These are phyloP conservation scores for Spea multiplicata DNA, from an alignment of 2,113 vertebrate genomes.

Conservation along the genomic window DNA sequence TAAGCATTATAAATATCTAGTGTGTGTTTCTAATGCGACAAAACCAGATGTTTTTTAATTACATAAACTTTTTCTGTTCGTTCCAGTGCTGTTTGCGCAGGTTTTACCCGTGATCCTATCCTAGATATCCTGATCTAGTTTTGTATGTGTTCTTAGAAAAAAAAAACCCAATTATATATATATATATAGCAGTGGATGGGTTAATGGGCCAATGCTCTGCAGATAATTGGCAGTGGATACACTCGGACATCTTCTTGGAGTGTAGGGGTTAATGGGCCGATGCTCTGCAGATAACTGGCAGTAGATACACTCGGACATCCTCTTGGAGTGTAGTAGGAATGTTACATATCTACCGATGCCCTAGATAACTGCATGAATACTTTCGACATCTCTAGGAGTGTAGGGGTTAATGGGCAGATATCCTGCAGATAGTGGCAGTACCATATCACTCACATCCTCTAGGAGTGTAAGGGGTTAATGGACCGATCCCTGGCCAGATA, in stretches of 20 bases:
- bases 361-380: not conserved
- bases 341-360: not conserved
- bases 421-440: not conserved
- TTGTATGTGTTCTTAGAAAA: no score
- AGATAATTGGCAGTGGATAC: not conserved
- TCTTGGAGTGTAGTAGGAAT: not conserved
- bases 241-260: not conserved
- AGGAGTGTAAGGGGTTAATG: not conserved
- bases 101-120: no score
- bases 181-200: not conserved
- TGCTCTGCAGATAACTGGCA: not conserved
- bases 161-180: no score
- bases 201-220: not conserved
- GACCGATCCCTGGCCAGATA: no score
- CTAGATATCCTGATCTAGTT: no score
- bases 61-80: no score
- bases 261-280: not conserved
- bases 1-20: no score
- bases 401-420: not conserved
- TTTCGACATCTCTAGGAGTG: not conserved
- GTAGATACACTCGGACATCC: not conserved
- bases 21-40: no score
- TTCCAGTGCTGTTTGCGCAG: no score
- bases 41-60: no score
- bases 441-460: no score